Evolutionary conservation across 1,140 invertebrate species (phyloP), one percentile per base, ranked within the genome.

Genomic region (Dendroctonus valens): DNA sequence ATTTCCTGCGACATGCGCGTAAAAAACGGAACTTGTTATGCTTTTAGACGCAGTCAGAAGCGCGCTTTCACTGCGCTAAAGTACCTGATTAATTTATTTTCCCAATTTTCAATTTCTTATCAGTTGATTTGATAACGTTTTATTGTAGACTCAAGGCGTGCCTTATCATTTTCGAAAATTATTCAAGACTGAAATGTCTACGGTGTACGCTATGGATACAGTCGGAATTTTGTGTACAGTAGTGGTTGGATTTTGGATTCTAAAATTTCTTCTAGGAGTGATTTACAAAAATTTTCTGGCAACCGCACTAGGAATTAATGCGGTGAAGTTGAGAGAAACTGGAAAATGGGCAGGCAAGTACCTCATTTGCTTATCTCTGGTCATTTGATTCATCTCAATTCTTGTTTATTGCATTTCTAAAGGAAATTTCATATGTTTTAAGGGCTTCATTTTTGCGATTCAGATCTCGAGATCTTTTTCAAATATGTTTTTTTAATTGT

Each of bases 341-440:
- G 81, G 81, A 67, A 75, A 76, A 70, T 83, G 81, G 81, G 81
- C 81, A 70, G 78, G 81, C 82, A 74, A 78, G 79, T 79, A 12
- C 26, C 1, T 26, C 26, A 26, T 26, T 41, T 14, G 11, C 1
- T 15, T 51, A n/a, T 26, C 26, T 26, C 26, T 26, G 3, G 26
- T 26, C 26, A 26, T 26, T 26, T 26, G 26, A 26, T 26, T 26
- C 26, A 26, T 26, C 26, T 26, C 3, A 26, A 26, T 26, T 26
- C 26, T 3, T 26, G 26, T 26, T 26, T 26, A 26, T n/a, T n/a
- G n/a, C n/a, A n/a, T n/a, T n/a, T n/a, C n/a, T n/a, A n/a, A n/a
- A n/a, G n/a, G n/a, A n/a, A n/a, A n/a, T n/a, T n/a, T n/a, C n/a
- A n/a, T n/a, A n/a, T n/a, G 26, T 26, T 26, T 26, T 26, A 26